These are phyloP conservation scores for Orchesellides sinensis DNA, from an alignment of 2,888 invertebrate genomes.

Conservation along the genomic window DNA sequence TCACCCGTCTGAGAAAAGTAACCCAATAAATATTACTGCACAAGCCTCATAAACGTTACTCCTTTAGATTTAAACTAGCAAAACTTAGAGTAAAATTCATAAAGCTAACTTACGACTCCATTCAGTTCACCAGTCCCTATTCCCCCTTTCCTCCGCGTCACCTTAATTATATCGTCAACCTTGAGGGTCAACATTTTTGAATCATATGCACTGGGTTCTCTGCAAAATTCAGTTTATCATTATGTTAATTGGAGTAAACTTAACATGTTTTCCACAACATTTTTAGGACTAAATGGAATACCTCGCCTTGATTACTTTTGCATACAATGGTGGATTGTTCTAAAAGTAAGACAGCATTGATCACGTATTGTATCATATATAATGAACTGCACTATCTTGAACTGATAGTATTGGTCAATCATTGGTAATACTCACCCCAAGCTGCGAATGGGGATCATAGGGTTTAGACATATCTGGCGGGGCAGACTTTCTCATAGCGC, in stretches of 20 bases:
- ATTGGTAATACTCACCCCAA: constrained; percentile 1
- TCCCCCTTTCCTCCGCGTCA: constrained; percentile 80
- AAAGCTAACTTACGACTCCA: constrained; percentile 82
- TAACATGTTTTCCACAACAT: too few species aligned
- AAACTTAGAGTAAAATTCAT: neutral
- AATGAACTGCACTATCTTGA: neutral
- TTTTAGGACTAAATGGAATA: too few species aligned
- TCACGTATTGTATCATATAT: neutral
- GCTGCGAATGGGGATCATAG: constrained; percentile 8
- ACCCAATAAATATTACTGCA: neutral
- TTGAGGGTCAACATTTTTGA: constrained; percentile 95
- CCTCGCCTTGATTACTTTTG: constrained; percentile 93
- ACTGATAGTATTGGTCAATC: neutral
- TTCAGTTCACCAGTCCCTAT: constrained; percentile 90
- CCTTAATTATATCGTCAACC: constrained; percentile 94
- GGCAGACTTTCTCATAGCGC: constrained; percentile 30
- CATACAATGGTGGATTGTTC: constrained; percentile 90
- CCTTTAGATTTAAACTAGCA: neutral
- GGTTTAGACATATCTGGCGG: constrained; percentile 58
- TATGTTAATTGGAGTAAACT: too few species aligned
- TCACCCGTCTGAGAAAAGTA: constrained; percentile 80
- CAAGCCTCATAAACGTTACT: neutral
- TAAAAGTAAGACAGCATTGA: constrained; percentile 1
- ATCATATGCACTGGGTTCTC: constrained; percentile 98
- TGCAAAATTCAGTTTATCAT: too few species aligned